Evolutionary conservation across 2,888 invertebrate genomes (phyloP).

Genomic region (Cantharis flavilabris): DNA sequence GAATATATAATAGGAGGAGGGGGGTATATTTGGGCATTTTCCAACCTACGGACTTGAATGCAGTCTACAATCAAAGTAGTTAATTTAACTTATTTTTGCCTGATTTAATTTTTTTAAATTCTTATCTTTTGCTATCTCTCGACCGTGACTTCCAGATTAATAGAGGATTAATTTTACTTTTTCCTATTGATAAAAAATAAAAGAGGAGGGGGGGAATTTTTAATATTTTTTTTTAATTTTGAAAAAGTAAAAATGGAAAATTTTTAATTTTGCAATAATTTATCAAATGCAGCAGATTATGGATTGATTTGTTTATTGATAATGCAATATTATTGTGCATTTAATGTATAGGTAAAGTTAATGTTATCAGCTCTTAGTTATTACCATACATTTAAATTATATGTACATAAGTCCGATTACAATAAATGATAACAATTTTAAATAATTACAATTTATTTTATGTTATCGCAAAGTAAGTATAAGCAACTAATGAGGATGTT

Average conservation of each 20-base stretch:
- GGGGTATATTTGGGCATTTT: too few relatives aligned
- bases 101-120: too few relatives aligned
- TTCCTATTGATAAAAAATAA: too few relatives aligned
- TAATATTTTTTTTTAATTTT: background rate
- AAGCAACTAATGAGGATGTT: background rate
- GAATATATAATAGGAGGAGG: too few relatives aligned
- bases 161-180: too few relatives aligned
- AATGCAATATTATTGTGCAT: background rate
- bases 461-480: background rate
- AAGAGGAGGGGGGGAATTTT: too few relatives aligned
- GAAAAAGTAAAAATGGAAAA: background rate
- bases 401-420: background rate
- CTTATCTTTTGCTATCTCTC: too few relatives aligned
- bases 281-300: background rate
- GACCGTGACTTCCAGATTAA: too few relatives aligned
- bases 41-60: too few relatives aligned
- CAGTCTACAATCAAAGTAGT: too few relatives aligned
- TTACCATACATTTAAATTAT: background rate
- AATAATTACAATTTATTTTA: background rate
- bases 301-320: background rate
- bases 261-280: background rate
- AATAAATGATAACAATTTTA: background rate
- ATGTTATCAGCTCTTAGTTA: background rate
- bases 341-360: background rate
- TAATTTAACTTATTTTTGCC: too few relatives aligned